phyloP scores from a whole-genome alignment of 2,888 invertebrate species.

The Catotricha subobsoleta region DNA sequence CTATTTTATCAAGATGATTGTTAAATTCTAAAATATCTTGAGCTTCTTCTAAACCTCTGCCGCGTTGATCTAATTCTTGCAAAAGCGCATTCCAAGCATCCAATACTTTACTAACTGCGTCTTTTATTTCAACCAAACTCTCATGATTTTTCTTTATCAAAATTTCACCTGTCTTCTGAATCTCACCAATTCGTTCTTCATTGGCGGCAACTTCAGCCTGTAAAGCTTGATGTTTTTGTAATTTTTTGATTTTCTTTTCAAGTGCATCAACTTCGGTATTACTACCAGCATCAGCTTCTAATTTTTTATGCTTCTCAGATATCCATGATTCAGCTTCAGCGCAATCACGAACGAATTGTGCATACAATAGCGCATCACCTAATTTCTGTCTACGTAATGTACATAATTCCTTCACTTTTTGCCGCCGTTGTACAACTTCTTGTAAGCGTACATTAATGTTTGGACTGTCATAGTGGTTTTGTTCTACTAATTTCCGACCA shows the following conservation, averaged over 20 bases:
- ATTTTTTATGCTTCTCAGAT: slow-evolving; percentile 72
- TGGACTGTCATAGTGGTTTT: slow-evolving; percentile 78
- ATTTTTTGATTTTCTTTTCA: slow-evolving; percentile 87
- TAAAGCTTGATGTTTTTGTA: slow-evolving; percentile 90
- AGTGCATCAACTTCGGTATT: slow-evolving; percentile 57
- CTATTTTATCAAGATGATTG: slow-evolving; percentile 86
- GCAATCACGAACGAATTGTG: slow-evolving; percentile 82
- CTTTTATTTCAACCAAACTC: slow-evolving; percentile 48
- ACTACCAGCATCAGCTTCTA: slow-evolving; percentile 54
- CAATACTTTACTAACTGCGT: slow-evolving; percentile 49
- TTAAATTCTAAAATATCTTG: slow-evolving; percentile 95
- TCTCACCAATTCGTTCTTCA: slow-evolving; percentile 65
- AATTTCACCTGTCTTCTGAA: slow-evolving; percentile 51
- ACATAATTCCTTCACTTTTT: slow-evolving; percentile 44
- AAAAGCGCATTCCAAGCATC: slow-evolving; percentile 60
- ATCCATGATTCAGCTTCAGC: slow-evolving; percentile 85
- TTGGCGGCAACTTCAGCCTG: slow-evolving; percentile 82
- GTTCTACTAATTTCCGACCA: slow-evolving; percentile 69
- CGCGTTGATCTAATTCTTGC: slow-evolving; percentile 41
- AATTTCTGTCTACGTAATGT: slow-evolving; percentile 46
- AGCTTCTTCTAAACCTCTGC: slow-evolving; percentile 86
- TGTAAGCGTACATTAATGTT: slow-evolving; percentile 57
- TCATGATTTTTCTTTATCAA: slow-evolving; percentile 52
- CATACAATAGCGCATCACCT: slow-evolving; percentile 62
- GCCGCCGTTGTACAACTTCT: slow-evolving; percentile 54